phyloP scores from a whole-genome alignment of 2,797 vertebrate species.

The Danio tinwini region DNA sequence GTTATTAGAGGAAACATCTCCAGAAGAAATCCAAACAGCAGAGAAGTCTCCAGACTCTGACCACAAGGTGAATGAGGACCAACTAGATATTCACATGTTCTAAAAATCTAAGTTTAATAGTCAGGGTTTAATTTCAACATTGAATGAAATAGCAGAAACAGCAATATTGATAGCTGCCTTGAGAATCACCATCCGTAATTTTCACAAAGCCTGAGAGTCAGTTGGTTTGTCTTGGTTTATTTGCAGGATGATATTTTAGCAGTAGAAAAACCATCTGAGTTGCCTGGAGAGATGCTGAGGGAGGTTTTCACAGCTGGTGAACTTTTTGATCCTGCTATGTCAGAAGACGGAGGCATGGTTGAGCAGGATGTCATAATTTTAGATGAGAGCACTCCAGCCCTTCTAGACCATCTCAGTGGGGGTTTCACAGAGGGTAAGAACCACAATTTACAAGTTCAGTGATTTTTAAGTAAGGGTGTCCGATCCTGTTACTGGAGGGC shows the following conservation, averaged over 20 bases:
- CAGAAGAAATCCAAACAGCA: conserved; percentile 10
- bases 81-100: not conserved
- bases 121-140: not conserved
- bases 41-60: conserved; percentile 8
- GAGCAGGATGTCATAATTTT: conserved; percentile 64
- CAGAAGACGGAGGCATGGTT: conserved; percentile 36
- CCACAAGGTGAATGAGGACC: conserved; percentile 19
- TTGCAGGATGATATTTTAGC: conserved; percentile 77
- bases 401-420: conserved; percentile 20
- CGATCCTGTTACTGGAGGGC: not conserved
- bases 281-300: conserved; percentile 53
- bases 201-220: not conserved
- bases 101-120: not conserved
- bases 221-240: conserved; percentile 52
- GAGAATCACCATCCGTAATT: not conserved
- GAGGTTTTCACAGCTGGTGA: conserved; percentile 52
- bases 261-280: conserved; percentile 74
- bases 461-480: not conserved
- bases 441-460: not conserved
- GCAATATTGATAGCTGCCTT: not conserved
- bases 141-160: not conserved
- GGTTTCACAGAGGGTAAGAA: conserved; percentile 36
- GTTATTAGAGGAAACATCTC: conserved; percentile 32
- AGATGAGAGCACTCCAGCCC: conserved; percentile 65
- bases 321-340: conserved; percentile 50